Evolutionary conservation across 92 coral and sea anemone genomes (phyloP).

Genomic region (Zoanthus gigantus): DNA sequence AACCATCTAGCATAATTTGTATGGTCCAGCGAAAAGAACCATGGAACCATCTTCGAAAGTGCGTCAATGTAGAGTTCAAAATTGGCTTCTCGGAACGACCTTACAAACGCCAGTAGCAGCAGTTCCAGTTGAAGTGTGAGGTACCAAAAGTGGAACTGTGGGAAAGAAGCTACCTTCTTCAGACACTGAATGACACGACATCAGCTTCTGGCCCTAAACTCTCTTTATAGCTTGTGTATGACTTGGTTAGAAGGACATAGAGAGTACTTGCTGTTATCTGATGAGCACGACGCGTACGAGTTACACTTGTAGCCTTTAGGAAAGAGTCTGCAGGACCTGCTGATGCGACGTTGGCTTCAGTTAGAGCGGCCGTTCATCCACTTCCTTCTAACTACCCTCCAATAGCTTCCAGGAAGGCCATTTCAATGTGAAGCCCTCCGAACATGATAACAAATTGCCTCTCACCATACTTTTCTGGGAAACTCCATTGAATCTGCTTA

Average conservation of each 20-base stretch:
- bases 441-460: not conserved
- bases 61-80: conserved; percentile 20
- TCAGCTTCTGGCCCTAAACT: not conserved
- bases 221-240: conserved; percentile 50
- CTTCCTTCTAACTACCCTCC: conserved; percentile 35
- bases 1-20: not conserved
- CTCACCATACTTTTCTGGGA: conserved; percentile 49
- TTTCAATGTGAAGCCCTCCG: not conserved
- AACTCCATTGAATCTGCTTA: conserved; percentile 51
- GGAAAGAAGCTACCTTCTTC: not conserved
- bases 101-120: not conserved
- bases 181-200: conserved; percentile 11
- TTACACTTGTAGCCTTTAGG: conserved; percentile 29
- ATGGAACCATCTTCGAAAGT: conserved; percentile 16
- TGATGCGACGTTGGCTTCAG: not conserved
- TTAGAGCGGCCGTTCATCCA: conserved; percentile 20
- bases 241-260: conserved; percentile 55
- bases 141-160: conserved; percentile 8
- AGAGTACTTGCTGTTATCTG: conserved; percentile 31
- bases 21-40: not conserved
- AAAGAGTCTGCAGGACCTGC: conserved; percentile 18
- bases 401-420: conserved; percentile 33
- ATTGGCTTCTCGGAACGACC: conserved; percentile 15
- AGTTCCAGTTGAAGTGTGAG: conserved; percentile 1
- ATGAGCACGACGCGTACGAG: not conserved